Percentiles rank a stretch among this genome's conserved stretches.
phyloP scores from a whole-genome alignment of 1,140 invertebrate genomes.

The Pachypsylla venusta region DNA sequence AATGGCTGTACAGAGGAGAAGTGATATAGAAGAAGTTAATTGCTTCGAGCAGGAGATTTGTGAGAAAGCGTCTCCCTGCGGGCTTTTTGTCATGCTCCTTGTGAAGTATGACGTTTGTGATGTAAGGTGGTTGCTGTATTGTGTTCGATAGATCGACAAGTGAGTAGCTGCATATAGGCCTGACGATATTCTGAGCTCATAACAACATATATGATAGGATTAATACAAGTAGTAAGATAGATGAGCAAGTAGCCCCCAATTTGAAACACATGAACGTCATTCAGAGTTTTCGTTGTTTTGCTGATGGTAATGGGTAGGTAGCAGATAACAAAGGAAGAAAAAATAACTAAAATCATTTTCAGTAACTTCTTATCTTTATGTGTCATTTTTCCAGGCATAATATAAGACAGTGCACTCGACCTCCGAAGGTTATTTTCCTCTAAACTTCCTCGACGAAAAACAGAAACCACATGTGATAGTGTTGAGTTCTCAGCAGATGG shows the following conservation, averaged over 20 bases:
- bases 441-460: constrained; percentile 19
- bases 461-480: constrained; percentile 23
- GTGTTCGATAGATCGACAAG: constrained; percentile 35
- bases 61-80: not conserved
- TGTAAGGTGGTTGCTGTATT: constrained; percentile 1
- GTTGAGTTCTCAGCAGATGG: constrained; percentile 24
- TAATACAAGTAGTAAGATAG: constrained; percentile 71
- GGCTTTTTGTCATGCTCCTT: not conserved
- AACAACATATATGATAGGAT: constrained; percentile 77
- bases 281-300: constrained; percentile 45
- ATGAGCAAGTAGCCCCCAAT: constrained; percentile 65
- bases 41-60: not conserved
- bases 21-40: not conserved
- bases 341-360: constrained; percentile 75
- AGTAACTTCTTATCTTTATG: constrained; percentile 59
- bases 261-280: constrained; percentile 48
- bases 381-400: constrained; percentile 42
- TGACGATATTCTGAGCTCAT: constrained; percentile 76
- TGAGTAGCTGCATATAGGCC: constrained; percentile 63
- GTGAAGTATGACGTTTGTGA: not conserved
- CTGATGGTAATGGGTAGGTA: constrained; percentile 67
- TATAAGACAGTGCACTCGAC: constrained; percentile 24
- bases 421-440: constrained; percentile 24
- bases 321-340: constrained; percentile 61
- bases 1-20: too few species aligned